Percentiles rank a stretch among this genome's conserved stretches.
These are phyloP conservation scores for Scaptomyza pallida DNA, from an alignment of 1,140 invertebrate species.

Conservation along the genomic window DNA sequence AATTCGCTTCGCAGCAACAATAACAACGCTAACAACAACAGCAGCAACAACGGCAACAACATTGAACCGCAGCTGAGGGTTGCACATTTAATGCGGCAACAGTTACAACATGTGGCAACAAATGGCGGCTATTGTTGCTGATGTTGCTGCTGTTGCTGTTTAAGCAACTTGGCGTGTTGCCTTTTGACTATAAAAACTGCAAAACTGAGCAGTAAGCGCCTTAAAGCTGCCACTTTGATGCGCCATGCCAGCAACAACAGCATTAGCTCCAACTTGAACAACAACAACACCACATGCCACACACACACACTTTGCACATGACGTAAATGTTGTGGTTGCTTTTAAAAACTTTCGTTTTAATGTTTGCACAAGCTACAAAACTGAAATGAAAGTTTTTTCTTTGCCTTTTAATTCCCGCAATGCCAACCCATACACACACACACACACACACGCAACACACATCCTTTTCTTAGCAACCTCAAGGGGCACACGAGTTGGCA, in stretches of 20 bases:
- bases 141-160: conserved; percentile 44
- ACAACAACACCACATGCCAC: conserved; percentile 44
- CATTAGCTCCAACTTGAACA: conserved; percentile 43
- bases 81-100: conserved; percentile 77
- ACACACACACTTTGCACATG: conserved; percentile 29
- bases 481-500: background rate
- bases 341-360: conserved; percentile 75
- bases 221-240: conserved; percentile 68
- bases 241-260: conserved; percentile 16
- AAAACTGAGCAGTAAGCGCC: conserved; percentile 47
- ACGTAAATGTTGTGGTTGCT: conserved; percentile 72
- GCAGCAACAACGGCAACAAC: conserved; percentile 13
- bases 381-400: conserved; percentile 31
- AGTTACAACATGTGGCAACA: conserved; percentile 80
- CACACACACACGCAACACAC: background rate
- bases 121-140: conserved; percentile 54
- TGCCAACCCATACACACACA: background rate
- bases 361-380: conserved; percentile 48
- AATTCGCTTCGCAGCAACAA: conserved; percentile 48
- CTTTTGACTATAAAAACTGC: conserved; percentile 77
- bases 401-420: conserved; percentile 26
- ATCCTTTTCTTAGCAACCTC: background rate
- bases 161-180: conserved; percentile 72
- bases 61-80: conserved; percentile 38
- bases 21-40: conserved; percentile 22